Evolutionary conservation across 2,888 invertebrate species (phyloP).

Genomic region (Melanostoma scalare): DNA sequence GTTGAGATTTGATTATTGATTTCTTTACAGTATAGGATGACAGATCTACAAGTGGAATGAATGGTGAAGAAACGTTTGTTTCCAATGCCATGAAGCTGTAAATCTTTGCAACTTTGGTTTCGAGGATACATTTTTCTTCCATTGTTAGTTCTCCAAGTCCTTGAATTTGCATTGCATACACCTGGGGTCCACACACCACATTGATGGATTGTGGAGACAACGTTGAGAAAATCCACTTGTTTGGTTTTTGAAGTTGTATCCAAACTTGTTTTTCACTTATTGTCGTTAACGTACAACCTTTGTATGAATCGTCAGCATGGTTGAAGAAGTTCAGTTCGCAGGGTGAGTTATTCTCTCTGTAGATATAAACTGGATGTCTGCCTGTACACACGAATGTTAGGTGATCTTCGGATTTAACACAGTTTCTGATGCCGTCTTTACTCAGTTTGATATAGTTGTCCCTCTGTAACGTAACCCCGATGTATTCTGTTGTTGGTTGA

Average conservation of each 20-base stretch:
- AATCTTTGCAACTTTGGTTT: neutral
- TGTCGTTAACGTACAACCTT: neutral
- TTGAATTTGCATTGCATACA: neutral
- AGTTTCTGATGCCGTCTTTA: neutral
- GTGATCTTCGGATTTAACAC: neutral
- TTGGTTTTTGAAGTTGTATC: neutral
- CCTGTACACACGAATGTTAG: neutral
- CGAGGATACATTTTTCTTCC: neutral
- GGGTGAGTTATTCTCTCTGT: neutral
- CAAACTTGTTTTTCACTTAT: neutral
- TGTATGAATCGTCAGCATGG: neutral
- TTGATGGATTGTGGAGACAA: neutral
- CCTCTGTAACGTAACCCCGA: neutral
- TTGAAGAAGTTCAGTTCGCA: neutral
- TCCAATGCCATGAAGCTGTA: neutral
- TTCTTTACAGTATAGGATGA: no score
- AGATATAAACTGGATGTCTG: neutral
- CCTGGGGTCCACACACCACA: neutral
- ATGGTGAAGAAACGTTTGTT: neutral
- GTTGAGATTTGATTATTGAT: no score
- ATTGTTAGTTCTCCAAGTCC: neutral
- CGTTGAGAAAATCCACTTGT: neutral
- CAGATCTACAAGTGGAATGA: no score
- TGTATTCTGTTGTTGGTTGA: neutral
- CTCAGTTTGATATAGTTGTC: neutral